Percentiles rank a stretch among this genome's conserved stretches.
phyloP scores from a whole-genome alignment of 2,113 vertebrate species.

The Grammomys dolichurus region DNA sequence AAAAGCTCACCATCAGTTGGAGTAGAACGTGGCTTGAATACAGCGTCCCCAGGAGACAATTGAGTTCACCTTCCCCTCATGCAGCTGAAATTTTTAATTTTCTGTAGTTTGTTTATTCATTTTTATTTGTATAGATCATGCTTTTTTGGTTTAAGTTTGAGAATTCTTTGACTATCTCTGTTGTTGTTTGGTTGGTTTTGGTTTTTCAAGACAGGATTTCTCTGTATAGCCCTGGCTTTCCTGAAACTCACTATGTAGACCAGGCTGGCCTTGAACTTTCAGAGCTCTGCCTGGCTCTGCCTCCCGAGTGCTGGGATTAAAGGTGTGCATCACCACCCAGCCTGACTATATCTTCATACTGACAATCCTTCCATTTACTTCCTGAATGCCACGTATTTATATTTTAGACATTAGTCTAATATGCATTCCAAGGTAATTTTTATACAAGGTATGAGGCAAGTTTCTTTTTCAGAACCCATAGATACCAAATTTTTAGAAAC shows the following conservation, averaged over 20 bases:
- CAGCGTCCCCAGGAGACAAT: not conserved
- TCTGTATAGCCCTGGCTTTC: too few relatives aligned
- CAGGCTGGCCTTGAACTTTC: too few relatives aligned
- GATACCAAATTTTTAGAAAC: not conserved
- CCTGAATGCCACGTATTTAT: not conserved
- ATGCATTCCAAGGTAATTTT: not conserved
- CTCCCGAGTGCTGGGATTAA: too few relatives aligned
- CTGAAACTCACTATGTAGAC: too few relatives aligned
- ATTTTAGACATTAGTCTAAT: not conserved
- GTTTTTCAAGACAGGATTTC: too few relatives aligned
- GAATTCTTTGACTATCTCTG: not conserved
- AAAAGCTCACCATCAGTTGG: not conserved
- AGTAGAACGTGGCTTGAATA: not conserved
- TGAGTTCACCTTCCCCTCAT: not conserved
- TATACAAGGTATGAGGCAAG: not conserved
- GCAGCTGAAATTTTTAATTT: not conserved
- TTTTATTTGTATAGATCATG: not conserved
- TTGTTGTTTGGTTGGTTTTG: too few relatives aligned
- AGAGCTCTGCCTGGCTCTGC: too few relatives aligned
- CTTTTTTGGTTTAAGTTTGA: not conserved
- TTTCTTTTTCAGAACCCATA: not conserved
- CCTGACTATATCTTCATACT: not conserved
- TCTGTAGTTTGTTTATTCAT: not conserved
- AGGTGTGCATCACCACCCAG: too few relatives aligned
- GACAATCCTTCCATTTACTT: not conserved